phyloP scores from a whole-genome alignment of 2,888 invertebrate genomes.

The Acanthosepion pharaonis region DNA sequence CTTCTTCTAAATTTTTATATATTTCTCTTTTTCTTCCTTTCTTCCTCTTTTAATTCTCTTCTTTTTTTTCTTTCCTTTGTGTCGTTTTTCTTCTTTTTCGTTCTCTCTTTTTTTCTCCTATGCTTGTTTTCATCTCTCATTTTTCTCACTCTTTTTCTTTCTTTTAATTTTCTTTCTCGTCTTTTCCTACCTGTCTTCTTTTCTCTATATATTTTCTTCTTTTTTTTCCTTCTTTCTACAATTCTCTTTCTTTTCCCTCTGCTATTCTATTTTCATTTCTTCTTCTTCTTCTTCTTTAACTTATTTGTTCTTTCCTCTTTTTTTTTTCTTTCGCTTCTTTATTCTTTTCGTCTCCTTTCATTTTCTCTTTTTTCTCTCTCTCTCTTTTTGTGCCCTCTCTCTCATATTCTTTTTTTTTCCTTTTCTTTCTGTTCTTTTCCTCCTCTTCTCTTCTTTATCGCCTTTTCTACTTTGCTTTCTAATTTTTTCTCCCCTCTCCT shows the following conservation, averaged over 20 bases:
- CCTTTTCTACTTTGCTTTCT: neutral
- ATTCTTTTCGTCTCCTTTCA: neutral
- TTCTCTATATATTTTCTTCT: neutral
- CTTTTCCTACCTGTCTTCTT: neutral
- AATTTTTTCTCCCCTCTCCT: neutral
- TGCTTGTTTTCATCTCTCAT: too few species aligned
- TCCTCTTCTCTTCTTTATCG: neutral
- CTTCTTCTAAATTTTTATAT: too few species aligned
- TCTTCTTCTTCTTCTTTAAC: neutral
- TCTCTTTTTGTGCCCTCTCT: neutral
- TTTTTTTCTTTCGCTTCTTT: neutral
- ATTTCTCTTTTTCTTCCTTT: too few species aligned
- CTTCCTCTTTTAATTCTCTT: too few species aligned
- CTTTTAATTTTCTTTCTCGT: neutral
- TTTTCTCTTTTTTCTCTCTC: neutral
- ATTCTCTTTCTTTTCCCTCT: neutral
- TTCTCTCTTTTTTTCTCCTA: too few species aligned
- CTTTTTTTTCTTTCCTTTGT: too few species aligned
- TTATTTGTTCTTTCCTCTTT: neutral
- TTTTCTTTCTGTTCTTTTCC: neutral
- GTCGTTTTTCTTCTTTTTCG: too few species aligned
- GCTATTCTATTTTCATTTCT: neutral
- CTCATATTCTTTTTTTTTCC: neutral
- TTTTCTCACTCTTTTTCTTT: too few species aligned
- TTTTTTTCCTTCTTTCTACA: neutral